Percentiles rank a stretch among this genome's conserved stretches.
Conservation (phyloP, 2,888 invertebrate species). For the Melanostoma mellinum region DNA sequence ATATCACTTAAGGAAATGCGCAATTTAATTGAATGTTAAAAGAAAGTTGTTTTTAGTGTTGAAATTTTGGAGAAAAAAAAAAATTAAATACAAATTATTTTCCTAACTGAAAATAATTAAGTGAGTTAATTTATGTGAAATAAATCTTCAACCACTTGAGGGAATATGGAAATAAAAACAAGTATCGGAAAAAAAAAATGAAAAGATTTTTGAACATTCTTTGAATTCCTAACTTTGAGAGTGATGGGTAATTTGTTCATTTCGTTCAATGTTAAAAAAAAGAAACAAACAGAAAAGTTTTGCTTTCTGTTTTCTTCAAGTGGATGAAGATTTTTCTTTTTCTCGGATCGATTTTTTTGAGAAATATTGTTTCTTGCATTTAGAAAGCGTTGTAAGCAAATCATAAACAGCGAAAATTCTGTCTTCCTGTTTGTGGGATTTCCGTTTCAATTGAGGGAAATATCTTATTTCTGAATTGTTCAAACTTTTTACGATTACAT, state of each 20-base stretch:
- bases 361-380: too few relatives aligned
- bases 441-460: too few relatives aligned
- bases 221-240: slow-evolving; percentile 17
- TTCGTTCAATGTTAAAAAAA: too few relatives aligned
- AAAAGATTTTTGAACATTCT: slow-evolving; percentile 4
- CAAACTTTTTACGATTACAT: too few relatives aligned
- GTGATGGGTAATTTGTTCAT: slow-evolving; percentile 13
- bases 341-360: too few relatives aligned
- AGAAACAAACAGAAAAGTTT: too few relatives aligned
- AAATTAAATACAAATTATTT: slow-evolving; percentile 18
- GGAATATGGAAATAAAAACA: background rate
- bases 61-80: slow-evolving; percentile 16
- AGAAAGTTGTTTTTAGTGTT: slow-evolving; percentile 39
- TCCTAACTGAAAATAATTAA: slow-evolving; percentile 21
- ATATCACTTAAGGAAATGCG: slow-evolving; percentile 40
- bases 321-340: too few relatives aligned
- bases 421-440: too few relatives aligned
- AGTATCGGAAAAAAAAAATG: background rate
- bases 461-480: too few relatives aligned
- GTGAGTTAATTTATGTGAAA: slow-evolving; percentile 45
- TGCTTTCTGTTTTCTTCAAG: too few relatives aligned
- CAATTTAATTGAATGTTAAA: slow-evolving; percentile 21
- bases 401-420: too few relatives aligned
- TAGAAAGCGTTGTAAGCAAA: too few relatives aligned
- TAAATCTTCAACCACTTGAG: slow-evolving; percentile 59